Evolutionary conservation across 2,113 vertebrate genomes (phyloP), one percentile per base, ranked within the genome.

Genomic region (Mesoclemmys tuberculata): DNA sequence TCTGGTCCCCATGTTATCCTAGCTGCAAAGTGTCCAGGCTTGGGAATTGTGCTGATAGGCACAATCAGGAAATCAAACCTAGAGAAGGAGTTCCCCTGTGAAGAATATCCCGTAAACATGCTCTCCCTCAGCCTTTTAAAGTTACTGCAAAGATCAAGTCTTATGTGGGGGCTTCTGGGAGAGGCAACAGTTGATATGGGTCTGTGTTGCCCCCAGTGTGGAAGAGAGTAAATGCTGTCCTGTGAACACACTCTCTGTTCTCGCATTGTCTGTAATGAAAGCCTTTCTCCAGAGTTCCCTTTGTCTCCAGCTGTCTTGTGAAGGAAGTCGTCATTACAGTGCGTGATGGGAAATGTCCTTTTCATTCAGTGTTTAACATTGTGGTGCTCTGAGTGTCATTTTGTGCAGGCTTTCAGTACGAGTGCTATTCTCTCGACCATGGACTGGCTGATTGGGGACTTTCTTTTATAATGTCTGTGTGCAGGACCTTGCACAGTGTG

Each of bases 81-180:
- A 51, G 49, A 26, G 80, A 55, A 86, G 80, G 41, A 61, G 54
- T 82, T 84, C 44, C 24, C 54, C 29, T 51, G 55, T 35, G 87
- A 90, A 80, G 82, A 94, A 75, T 41, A 11, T 22, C 19, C n/a
- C 24, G 21, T 29, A 46, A 27, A 38, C 38, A 14, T 46, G 41
- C 41, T 46, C 93, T 61, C 79, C 52, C 80, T 87, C 85, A 71
- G 79, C 27, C 35, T 56, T 1, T 18, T 22, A 86, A 91, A 44
- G 55, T 87, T 68, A 3, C 41, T 48, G n/a, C 75, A 7, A n/a
- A 91, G 84, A 21, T 31, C 0, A 2, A 61, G 9, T 58, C 54
- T 88, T 90, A 68, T 85, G 13, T 80, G 68, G 86, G 71, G 80
- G 46, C 80, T 87, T 90, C 84, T 90, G 84, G 55, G 88, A 83